Conservation (phyloP, 2,888 invertebrate genomes). For the Drosophila diplacantha region DNA sequence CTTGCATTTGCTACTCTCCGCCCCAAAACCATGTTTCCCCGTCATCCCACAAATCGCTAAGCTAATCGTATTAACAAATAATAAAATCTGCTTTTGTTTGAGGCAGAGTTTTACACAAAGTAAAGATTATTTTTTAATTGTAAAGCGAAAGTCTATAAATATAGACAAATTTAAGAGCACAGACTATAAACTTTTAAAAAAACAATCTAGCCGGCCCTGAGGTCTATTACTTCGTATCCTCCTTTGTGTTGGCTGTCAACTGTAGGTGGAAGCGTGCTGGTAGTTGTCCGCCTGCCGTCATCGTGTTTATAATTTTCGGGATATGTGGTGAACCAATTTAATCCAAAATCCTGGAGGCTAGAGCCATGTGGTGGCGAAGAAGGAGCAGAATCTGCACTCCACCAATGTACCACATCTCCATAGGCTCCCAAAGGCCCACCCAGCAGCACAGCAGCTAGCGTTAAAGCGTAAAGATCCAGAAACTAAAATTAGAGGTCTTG, state of each 20-base stretch:
- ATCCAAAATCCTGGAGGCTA: neutral
- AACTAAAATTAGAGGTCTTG: neutral
- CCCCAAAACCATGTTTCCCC: constrained; percentile 23
- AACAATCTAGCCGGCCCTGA: neutral
- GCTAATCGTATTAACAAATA: constrained; percentile 39
- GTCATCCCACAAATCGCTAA: constrained; percentile 36
- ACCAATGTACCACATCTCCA: neutral
- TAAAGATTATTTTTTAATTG: neutral
- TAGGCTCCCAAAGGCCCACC: neutral
- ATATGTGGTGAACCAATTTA: constrained; percentile 1
- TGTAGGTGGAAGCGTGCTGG: neutral
- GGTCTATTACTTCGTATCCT: neutral
- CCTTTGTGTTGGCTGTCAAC: neutral
- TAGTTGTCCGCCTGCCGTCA: neutral
- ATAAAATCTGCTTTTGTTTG: constrained; percentile 53
- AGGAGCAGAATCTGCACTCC: neutral
- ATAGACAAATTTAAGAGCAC: neutral
- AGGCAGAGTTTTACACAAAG: constrained; percentile 49
- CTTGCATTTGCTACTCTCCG: constrained; percentile 39
- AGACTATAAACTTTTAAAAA: neutral
- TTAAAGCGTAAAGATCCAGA: neutral
- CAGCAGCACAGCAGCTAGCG: neutral
- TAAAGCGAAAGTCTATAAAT: neutral
- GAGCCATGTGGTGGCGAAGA: neutral
- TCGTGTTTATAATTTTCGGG: neutral